Evolutionary conservation across 1,140 invertebrate species (phyloP).

Genomic region (Drosophila chauvacae): DNA sequence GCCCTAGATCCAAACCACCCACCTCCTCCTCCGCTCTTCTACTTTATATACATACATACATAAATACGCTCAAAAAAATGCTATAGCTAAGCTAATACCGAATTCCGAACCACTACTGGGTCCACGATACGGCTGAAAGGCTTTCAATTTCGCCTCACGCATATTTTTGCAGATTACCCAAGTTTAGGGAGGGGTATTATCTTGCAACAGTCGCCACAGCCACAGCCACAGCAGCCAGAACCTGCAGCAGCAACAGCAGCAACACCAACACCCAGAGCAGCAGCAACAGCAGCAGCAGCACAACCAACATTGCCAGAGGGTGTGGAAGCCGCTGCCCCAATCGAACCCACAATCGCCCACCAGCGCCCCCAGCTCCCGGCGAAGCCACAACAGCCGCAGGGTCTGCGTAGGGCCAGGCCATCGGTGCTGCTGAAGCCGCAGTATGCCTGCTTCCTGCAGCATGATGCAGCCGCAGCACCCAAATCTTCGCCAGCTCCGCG

Average conservation of each 20-base stretch:
- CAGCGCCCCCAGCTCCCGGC: conserved; percentile 29
- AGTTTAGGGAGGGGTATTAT: conserved; percentile 84
- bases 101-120: conserved; percentile 14
- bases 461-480: conserved; percentile 42
- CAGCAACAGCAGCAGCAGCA: background rate
- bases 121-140: conserved; percentile 35
- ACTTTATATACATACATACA: background rate
- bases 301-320: background rate
- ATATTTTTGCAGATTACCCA: conserved; percentile 84
- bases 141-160: conserved; percentile 61
- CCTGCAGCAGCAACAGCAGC: conserved; percentile 1
- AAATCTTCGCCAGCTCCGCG: conserved; percentile 30
- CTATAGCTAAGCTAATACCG: conserved; percentile 15
- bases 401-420: conserved; percentile 54
- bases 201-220: conserved; percentile 62
- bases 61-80: conserved; percentile 3
- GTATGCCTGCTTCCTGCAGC: conserved; percentile 76
- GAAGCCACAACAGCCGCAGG: conserved; percentile 10
- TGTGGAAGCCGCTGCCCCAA: conserved; percentile 14
- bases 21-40: conserved; percentile 17
- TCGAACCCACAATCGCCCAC: conserved; percentile 22
- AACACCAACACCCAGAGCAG: background rate
- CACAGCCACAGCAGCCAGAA: conserved; percentile 11
- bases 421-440: conserved; percentile 74
- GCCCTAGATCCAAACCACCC: conserved; percentile 4